Evolutionary conservation across 2,888 invertebrate genomes (phyloP), one percentile per base, ranked within the genome.

Genomic region (Tethea ocularis): DNA sequence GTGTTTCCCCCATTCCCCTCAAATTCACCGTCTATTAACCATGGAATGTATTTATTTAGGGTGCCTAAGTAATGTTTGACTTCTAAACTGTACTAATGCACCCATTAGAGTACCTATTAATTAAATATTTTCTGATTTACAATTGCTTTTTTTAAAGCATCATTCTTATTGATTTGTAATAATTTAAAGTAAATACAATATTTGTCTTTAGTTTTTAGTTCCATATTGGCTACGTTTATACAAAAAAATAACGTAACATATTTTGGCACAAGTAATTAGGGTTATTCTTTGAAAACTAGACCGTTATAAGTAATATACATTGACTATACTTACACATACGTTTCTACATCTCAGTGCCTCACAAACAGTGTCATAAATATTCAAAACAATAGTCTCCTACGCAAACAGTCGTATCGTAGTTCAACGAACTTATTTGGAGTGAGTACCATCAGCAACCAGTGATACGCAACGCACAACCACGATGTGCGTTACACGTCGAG

Each of bases 1-100:
- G 76, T 75, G 74, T 78, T 82, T 77, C 78, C 82, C 80, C 77
- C 77, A 71, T 29, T 33, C n/a, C 29, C 11, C 7, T 41, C 77
- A 71, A 76, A 80, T 89, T 89, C 84, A 88, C 84, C 85, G 89
- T 88, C 91, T 88, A 91, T 91, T 89, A 88, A 82, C 84, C 85
- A 78, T 81, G 72, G 80, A 83, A 87, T 84, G 84, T 89, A 88
- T 91, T 90, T 90, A 88, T 87, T 89, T 89, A 87, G 88, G 89
- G 85, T 76, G 78, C 83, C 78, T 71, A 46, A 46, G 46, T 46
- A 46, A 20, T 46, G 46, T 46, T 74, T 71, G 71, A 76, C 78
- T 77, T 78, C 78, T 78, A 75, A 60, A 68, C 71, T 57, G 71
- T 73, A 74, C 75, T 80, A 88, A 89, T 88, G 87, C 82, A 82